Evolutionary conservation across 2,888 invertebrate genomes (phyloP), one percentile per base, ranked within the genome.

Genomic region (Lochmaea crataegi): DNA sequence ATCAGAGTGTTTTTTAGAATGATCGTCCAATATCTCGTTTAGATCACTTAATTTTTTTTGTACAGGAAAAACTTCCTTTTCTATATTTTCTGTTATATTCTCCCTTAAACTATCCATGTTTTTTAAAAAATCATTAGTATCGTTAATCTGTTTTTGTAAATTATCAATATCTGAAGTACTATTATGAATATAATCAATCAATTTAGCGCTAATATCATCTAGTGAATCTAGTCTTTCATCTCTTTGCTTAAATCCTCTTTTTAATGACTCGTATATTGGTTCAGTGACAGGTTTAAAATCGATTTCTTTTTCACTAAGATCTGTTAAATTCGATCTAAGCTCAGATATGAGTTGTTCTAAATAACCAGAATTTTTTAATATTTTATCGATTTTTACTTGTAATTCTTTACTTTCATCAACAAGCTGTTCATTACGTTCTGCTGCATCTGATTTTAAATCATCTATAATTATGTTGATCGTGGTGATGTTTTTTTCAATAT

Each of bases 151-250:
- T 16, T 18, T 57, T 45, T 56, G 41, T 18, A 64, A 11, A 9
- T 26, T 57, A 5, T 42, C 42, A 42, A 64, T 64, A 12, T 42
- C 57, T 16, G 18, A 16, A 14, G 3, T 16, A 45, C 64, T 53
- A 12, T 64, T 70, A 56, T 61, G 41, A 57, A 64, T 22, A 42
- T 42, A 41, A 11, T 64, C 57, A 12, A 2, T 26, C 32, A 70
- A 61, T 42, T 51, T 48, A 7, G 64, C 57, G 16, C 57, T 57
- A n/a, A 61, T 22, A 16, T n/a, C 32, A 42, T 70, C 70, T 1
- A 70, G 6, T 6, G 61, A 51, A 45, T 70, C 64, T n/a, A 70
- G 10, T 26, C 70, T 26, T 26, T 56, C 42, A 18, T 69, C 69
- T 42, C 69, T 53, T 22, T 51, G 22, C 45, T 56, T 56, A 0